phyloP scores from a whole-genome alignment of 1,140 invertebrate genomes.

The Caerostris darwini region DNA sequence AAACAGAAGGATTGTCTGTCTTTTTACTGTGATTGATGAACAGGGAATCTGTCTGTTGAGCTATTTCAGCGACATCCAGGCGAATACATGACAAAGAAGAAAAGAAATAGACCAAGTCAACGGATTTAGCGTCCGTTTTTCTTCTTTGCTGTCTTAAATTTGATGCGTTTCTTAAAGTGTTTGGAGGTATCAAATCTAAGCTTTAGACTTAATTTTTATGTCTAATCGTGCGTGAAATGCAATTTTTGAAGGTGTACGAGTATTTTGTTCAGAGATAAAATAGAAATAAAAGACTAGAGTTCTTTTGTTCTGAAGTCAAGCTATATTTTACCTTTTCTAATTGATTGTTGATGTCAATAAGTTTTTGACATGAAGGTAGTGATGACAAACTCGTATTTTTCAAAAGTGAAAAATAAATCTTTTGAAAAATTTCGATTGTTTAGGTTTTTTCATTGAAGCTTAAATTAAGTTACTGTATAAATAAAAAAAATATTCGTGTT shows the following conservation, averaged over 20 bases:
- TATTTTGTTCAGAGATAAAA: background rate
- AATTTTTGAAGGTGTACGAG: background rate
- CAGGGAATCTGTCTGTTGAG: conserved; percentile 18
- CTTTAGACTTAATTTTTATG: background rate
- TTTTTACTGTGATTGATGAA: conserved; percentile 38
- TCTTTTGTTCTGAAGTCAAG: background rate
- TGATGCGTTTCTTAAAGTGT: background rate
- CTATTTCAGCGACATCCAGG: conserved; percentile 27
- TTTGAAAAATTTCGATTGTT: too few relatives aligned
- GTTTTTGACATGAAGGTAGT: background rate
- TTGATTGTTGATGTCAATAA: background rate
- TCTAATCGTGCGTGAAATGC: background rate
- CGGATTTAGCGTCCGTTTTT: conserved; percentile 27
- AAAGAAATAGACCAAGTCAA: conserved; percentile 22
- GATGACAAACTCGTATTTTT: background rate
- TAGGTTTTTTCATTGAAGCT: too few relatives aligned
- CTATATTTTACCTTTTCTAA: background rate
- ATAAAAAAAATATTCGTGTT: too few relatives aligned
- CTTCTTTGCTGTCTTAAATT: background rate
- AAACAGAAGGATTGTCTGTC: conserved; percentile 24
- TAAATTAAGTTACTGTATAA: too few relatives aligned
- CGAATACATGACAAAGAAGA: background rate
- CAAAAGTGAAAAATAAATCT: background rate
- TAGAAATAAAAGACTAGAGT: background rate
- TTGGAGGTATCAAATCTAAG: background rate